A percentile compares a stretch with the other conserved stretches of the same genome.
Conservation (phyloP, 2,888 invertebrate genomes). For the Agapostemon virescens region DNA sequence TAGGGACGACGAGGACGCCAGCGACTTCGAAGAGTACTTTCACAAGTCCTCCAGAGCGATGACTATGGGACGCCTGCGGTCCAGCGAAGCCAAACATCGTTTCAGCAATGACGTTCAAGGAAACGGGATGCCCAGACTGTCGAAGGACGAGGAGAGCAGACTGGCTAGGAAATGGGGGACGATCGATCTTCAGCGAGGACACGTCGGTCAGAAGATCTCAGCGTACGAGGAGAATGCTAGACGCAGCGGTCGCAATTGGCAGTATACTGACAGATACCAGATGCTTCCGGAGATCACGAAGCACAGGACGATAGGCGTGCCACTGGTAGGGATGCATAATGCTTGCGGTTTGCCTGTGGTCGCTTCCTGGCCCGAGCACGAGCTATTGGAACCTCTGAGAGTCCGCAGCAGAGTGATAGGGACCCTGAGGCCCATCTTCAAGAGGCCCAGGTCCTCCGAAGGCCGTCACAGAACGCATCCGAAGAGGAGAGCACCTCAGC, state of each 20-base stretch:
- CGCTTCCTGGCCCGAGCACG: conserved; percentile 62
- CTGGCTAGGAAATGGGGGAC: conserved; percentile 28
- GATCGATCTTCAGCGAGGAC: conserved; percentile 63
- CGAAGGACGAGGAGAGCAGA: conserved; percentile 1
- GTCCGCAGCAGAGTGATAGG: conserved; percentile 40
- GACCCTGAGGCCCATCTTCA: conserved; percentile 50
- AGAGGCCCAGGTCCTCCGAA: conserved; percentile 29
- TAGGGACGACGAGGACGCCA: conserved; percentile 23
- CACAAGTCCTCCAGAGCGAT: conserved; percentile 32
- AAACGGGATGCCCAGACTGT: not conserved
- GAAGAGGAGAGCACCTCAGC: conserved; percentile 56
- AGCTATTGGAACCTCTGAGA: conserved; percentile 47
- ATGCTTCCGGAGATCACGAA: conserved; percentile 55
- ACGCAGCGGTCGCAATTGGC: conserved; percentile 33
- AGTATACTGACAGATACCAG: conserved; percentile 24
- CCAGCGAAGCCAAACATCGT: conserved; percentile 3
- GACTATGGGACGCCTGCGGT: conserved; percentile 1
- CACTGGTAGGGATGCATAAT: conserved; percentile 78
- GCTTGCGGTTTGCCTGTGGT: conserved; percentile 74
- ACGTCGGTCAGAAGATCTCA: conserved; percentile 75
- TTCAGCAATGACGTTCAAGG: not conserved
- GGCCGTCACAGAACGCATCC: conserved; percentile 55
- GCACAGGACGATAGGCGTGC: conserved; percentile 74
- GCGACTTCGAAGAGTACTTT: conserved; percentile 58
- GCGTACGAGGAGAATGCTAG: conserved; percentile 74